A percentile compares a stretch with the other conserved stretches of the same genome.
Evolutionary conservation across 2,888 invertebrate species (phyloP).

Genomic region (Byasa hedistus): DNA sequence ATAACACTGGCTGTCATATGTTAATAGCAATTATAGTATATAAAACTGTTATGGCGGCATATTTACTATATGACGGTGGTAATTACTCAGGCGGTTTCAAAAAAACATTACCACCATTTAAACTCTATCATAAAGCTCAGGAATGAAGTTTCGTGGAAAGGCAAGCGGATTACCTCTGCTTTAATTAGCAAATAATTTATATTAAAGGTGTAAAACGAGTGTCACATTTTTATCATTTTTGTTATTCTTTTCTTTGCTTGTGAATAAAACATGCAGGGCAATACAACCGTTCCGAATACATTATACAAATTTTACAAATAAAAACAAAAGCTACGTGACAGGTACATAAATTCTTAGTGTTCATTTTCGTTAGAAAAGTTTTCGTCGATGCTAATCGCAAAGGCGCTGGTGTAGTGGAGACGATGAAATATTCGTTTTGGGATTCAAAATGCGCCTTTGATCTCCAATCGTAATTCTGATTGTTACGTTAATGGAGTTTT

Average conservation of each 20-base stretch:
- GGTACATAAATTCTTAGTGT: constrained; percentile 75
- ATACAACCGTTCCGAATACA: constrained; percentile 71
- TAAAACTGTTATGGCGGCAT: no score
- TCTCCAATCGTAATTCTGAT: constrained; percentile 66
- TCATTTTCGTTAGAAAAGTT: constrained; percentile 73
- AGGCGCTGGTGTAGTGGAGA: constrained; percentile 63
- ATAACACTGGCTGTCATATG: no score
- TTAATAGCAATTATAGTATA: no score
- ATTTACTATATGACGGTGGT: no score
- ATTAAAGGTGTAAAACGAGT: neutral
- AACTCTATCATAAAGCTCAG: no score
- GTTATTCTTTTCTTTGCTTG: constrained; percentile 35
- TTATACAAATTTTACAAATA: constrained; percentile 79
- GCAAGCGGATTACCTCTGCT: no score
- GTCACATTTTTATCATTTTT: constrained; percentile 20
- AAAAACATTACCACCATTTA: no score
- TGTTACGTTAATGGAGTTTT: constrained; percentile 70
- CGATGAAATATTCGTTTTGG: constrained; percentile 75
- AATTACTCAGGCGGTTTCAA: no score
- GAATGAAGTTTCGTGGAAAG: no score
- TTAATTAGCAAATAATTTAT: neutral
- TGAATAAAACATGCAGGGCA: constrained; percentile 57
- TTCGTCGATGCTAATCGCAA: constrained; percentile 71
- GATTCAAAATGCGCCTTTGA: constrained; percentile 59
- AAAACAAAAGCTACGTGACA: constrained; percentile 76